Base-by-base conservation (phyloP, 2,113 vertebrate genomes). In the Apus apus region DNA sequence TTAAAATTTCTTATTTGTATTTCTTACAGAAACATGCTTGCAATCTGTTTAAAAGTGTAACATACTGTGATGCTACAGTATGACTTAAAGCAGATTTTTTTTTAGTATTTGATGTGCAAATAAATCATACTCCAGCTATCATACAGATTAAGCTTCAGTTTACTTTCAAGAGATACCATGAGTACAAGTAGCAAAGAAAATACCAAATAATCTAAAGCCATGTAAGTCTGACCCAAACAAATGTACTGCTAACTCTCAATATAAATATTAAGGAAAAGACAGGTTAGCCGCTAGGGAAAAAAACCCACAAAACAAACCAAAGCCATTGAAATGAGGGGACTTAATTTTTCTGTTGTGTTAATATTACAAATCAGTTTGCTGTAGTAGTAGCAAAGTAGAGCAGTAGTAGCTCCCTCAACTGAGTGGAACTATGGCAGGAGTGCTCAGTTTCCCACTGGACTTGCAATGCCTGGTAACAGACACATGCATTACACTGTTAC, bases 41-140 rank as follows among this genome's bases (percentile, higher is more conserved):
- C 54, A 94, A 93, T 85, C 54, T 91, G 27, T 76, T 91, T 50
- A 54, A 91, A 87, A 82, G 25, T 13, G 19, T 20, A 85, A 72
- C 61, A 72, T 72, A 48, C 13, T 67, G 38, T 56, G 8, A 79
- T 82, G n/a, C 40, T 85, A 79, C 27, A 58, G 10, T 9, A 23
- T 62, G 58, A 68, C 19, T 85, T 85, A 76, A 83, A 89, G 20
- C 66, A 87, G 71, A 82, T 85, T 73, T 94, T 87, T 87, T 81
- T 53, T 65, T 89, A 23, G 30, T 4, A 1, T 82, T 75, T 81
- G 76, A 82, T 83, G 51, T 38, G 54, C 23, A 94, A 73, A 82
- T 91, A 93, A 89, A 79, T 87, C 15, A 50, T 40, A 65, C 22
- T 72, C 8, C n/a, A 78, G 25, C 13, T 82, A 92, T 70, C 54